Base-by-base conservation (phyloP, 2,888 invertebrate species). In the Zonitis immaculata region DNA sequence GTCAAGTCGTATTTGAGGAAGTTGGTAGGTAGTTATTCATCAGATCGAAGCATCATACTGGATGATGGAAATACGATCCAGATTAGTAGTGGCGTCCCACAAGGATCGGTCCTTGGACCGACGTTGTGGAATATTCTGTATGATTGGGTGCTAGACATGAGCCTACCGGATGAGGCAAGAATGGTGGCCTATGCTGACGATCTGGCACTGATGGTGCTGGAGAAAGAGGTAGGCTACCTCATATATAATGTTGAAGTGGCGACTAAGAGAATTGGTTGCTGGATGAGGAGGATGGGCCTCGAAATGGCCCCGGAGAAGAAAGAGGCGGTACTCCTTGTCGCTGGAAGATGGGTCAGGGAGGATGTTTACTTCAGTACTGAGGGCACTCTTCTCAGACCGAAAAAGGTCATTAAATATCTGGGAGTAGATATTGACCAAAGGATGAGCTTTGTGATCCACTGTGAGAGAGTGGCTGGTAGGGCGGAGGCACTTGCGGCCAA, bases 21-120 rank as follows among this genome's bases (percentile, higher is more conserved):
- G 8, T 44, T 57, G 35, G 35, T 59, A 8, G 43, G 43, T 11
- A 27, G 45, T 18, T 57, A 55, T 45, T 32, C 52, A 4, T 44
- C 45, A 8, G 44, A 59, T n/a, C 48, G 54, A 12, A 46, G 1
- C 6, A 26, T 35, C 3, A 12, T 14, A 14, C 6, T 14, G 7
- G 6, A 30, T 1, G n/a, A 28, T 14, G 2, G 5, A 4, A 22
- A 4, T 4, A 5, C 5, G 5, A 46, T n/a, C 12, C 32, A 45
- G 1, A 22, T 43, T 0, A 42, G 22, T 16, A 26, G 26, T 4
- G 54, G 54, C 8, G 54, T 51, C 1, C 47, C 39, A n/a, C 47
- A 45, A 12, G 45, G 45, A 1, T 45, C 45, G 12, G 18, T 45
- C 3, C 25, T 43, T 1, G 52, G 27, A 1, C 27, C 27, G 3